A percentile compares a stretch with the other conserved stretches of the same genome.
These are phyloP conservation scores for Tenualosa thibaudeaui DNA, from an alignment of 2,797 vertebrate genomes.

Conservation along the genomic window DNA sequence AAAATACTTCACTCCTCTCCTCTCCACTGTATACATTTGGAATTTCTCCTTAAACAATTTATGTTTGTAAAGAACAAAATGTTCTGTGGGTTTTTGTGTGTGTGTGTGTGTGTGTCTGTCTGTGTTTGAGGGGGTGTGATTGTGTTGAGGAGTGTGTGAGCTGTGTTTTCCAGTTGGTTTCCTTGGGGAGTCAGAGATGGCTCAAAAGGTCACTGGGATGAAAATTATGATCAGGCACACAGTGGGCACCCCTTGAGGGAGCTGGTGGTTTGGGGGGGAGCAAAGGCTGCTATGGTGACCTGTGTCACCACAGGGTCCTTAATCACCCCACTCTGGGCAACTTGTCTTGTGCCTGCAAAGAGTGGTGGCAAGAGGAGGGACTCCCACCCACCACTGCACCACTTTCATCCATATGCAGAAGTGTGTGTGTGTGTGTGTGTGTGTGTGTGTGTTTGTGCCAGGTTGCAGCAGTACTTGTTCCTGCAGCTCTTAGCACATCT, in stretches of 20 bases:
- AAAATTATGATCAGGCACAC: slow-evolving; percentile 54
- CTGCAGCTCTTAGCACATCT: not conserved
- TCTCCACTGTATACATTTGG: not conserved
- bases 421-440: slow-evolving; percentile 12
- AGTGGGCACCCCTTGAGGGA: slow-evolving; percentile 39
- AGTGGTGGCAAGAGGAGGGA: not conserved
- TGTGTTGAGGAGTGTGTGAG: not conserved
- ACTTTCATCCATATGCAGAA: slow-evolving; percentile 18
- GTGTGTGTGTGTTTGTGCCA: not conserved
- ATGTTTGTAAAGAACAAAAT: not conserved
- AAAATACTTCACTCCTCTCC: not conserved
- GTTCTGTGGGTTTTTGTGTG: not conserved
- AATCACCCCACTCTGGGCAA: not conserved
- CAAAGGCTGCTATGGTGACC: slow-evolving; percentile 36
- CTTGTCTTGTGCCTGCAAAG: slow-evolving; percentile 5
- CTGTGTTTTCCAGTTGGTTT: not conserved
- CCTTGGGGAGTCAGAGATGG: slow-evolving; percentile 48
- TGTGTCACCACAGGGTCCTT: slow-evolving; percentile 1
- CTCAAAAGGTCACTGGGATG: slow-evolving; percentile 59
- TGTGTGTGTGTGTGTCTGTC: not conserved
- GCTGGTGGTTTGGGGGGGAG: slow-evolving; percentile 30
- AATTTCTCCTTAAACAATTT: not conserved
- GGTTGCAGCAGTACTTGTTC: slow-evolving; percentile 16
- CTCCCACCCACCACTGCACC: slow-evolving; percentile 2
- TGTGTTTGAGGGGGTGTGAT: not conserved